These are phyloP conservation scores for Eubasilissa splendida DNA, from an alignment of 2,888 invertebrate species.

Conservation along the genomic window DNA sequence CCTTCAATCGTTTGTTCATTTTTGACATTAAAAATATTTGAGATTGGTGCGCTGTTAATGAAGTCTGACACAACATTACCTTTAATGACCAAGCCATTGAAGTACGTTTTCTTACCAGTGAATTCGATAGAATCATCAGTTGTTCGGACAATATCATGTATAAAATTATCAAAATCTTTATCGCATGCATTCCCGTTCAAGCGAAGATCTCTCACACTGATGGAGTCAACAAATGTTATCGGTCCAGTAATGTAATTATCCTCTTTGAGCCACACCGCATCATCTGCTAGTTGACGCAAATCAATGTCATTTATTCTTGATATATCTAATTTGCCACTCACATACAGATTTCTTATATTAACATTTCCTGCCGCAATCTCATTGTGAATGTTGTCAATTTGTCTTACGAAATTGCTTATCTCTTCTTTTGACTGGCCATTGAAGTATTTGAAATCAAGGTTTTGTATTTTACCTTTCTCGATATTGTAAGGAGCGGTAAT, in stretches of 20 bases:
- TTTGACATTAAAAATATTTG: slow-evolving; percentile 65
- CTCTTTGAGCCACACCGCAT: slow-evolving; percentile 65
- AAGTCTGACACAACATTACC: slow-evolving; percentile 62
- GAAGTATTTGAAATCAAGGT: slow-evolving; percentile 62
- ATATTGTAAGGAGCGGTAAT: slow-evolving; percentile 62
- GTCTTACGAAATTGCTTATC: slow-evolving; percentile 61
- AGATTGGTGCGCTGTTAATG: slow-evolving; percentile 65
- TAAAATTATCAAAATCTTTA: slow-evolving; percentile 63
- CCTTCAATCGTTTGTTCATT: slow-evolving; percentile 62
- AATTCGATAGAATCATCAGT: slow-evolving; percentile 62
- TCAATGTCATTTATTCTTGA: slow-evolving; percentile 62
- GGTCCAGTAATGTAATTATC: slow-evolving; percentile 63
- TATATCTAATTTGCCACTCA: slow-evolving; percentile 64
- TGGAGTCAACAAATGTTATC: slow-evolving; percentile 61
- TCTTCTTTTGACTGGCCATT: slow-evolving; percentile 64
- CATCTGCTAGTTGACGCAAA: slow-evolving; percentile 61
- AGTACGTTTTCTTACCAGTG: slow-evolving; percentile 61
- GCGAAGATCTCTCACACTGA: slow-evolving; percentile 61
- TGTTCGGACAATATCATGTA: slow-evolving; percentile 66
- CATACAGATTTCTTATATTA: slow-evolving; percentile 63
- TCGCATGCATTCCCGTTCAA: slow-evolving; percentile 63
- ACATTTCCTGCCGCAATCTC: slow-evolving; percentile 65
- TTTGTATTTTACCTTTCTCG: slow-evolving; percentile 62
- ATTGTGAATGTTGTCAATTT: slow-evolving; percentile 62
- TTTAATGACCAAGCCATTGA: slow-evolving; percentile 63